Base-by-base conservation (phyloP, 2,888 invertebrate genomes). In the Mamestra brassicae region DNA sequence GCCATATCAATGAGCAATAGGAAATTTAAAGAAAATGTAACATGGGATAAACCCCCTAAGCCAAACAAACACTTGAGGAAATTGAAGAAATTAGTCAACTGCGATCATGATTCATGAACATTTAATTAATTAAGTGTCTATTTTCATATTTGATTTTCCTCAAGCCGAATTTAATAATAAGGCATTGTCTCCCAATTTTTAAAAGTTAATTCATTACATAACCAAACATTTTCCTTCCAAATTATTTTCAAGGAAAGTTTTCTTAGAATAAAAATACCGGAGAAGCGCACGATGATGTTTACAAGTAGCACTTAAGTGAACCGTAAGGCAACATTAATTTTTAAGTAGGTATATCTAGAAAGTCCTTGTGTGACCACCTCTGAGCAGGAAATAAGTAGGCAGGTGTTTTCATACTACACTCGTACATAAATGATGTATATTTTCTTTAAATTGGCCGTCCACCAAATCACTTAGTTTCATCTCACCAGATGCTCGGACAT, bases 401-500 rank as follows among this genome's bases (percentile, higher is more conserved):
- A 84, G 78, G 68, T 78, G 64, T 77, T 71, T 76, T 83, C 73
- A 78, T 80, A 78, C 71, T 63, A 79, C 68, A 60, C 58, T 74
- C 60, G 78, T 85, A 76, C 63, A 73, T 70, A 73, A 84, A 78
- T 70, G 68, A 79, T 58, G 80, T 60, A 74, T 83, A 85, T 85
- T 80, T 80, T 71, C 79, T 77, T 86, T 64, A 85, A 88, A 89
- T 87, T 88, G 88, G 87, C 84, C 34, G 58, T 77, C 60, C 61
- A 74, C 77, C 86, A 85, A 82, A 89, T 89, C 88, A 85, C 26
- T 61, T 36, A 52, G 76, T 91, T 90, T 89, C 89, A 92, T 90
- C 91, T 91, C 70, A 72, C 78, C 78, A 72, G 70, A 64, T 76
- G 57, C 70, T 63, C 84, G 78, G 71, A 76, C 72, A 81, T 42